These are phyloP conservation scores for Ptychadena robeensis DNA, from an alignment of 2,797 vertebrate species.

Conservation along the genomic window DNA sequence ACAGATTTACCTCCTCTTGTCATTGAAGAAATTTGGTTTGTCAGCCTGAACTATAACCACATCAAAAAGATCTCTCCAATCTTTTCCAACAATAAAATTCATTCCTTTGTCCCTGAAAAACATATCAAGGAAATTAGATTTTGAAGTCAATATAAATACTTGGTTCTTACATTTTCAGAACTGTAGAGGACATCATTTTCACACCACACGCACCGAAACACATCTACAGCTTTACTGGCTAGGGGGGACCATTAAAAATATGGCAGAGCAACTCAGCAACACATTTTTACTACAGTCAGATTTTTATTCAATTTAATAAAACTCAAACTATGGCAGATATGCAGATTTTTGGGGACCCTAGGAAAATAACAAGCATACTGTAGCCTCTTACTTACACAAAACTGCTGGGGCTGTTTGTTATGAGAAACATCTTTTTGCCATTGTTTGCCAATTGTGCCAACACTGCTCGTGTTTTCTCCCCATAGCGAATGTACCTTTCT, in stretches of 20 bases:
- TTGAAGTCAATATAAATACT: too few species aligned
- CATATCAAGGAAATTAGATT: too few species aligned
- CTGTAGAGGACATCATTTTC: too few species aligned
- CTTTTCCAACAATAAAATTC: conserved; percentile 93
- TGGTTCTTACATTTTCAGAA: too few species aligned
- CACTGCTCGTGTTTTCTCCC: conserved; percentile 92
- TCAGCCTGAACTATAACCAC: conserved; percentile 97
- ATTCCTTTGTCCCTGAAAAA: conserved; percentile 88
- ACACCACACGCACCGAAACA: too few species aligned
- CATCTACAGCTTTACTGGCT: too few species aligned
- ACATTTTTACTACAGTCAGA: too few species aligned
- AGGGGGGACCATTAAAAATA: too few species aligned
- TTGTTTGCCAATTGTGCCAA: conserved; percentile 89
- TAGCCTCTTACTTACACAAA: conserved; percentile 88
- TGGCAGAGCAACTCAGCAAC: too few species aligned
- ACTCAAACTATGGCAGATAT: too few species aligned
- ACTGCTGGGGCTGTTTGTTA: conserved; percentile 97
- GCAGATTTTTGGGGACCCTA: too few species aligned
- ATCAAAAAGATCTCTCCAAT: conserved; percentile 97
- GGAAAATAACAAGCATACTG: neutral
- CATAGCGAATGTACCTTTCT: conserved; percentile 97
- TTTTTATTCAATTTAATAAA: too few species aligned
- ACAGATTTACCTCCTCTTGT: conserved; percentile 88
- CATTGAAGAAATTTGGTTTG: conserved; percentile 96
- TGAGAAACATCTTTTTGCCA: conserved; percentile 98